These are phyloP conservation scores for Tethya wilhelma DNA, from an alignment of 37 sponge, comb jelly and placozoan species.

Conservation along the genomic window DNA sequence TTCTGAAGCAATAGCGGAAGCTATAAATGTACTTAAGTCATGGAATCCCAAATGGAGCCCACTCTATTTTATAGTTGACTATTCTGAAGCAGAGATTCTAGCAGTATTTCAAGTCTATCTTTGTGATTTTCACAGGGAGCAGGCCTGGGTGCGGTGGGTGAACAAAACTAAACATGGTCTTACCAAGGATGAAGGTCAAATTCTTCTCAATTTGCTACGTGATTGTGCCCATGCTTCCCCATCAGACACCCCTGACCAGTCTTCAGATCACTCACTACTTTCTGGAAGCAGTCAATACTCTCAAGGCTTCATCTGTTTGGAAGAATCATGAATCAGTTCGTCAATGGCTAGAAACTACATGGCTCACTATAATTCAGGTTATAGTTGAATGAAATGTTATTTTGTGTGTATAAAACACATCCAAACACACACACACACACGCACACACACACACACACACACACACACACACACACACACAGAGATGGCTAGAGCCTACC, in stretches of 20 bases:
- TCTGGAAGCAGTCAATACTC: neutral
- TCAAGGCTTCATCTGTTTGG: neutral
- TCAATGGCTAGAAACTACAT: neutral
- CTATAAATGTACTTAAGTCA: conserved; percentile 22
- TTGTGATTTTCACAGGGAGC: too few species aligned
- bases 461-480: too few species aligned
- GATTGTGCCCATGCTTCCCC: conserved; percentile 32
- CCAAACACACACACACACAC: too few species aligned
- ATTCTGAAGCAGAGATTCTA: conserved; percentile 39
- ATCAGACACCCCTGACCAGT: neutral
- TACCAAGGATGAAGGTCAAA: conserved; percentile 13
- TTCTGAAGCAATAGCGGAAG: conserved; percentile 21
- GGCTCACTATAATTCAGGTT: neutral
- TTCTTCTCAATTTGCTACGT: conserved; percentile 12
- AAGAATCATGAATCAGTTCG: neutral
- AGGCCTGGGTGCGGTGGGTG: conserved; percentile 49
- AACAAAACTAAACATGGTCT: conserved; percentile 48
- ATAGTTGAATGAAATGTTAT: too few species aligned
- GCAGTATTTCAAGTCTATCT: conserved; percentile 16
- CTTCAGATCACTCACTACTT: neutral
- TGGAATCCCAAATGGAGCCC: conserved; percentile 56
- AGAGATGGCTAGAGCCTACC: conserved; percentile 17
- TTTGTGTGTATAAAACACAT: too few species aligned
- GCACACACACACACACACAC: too few species aligned
- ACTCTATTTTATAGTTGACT: conserved; percentile 35